phyloP scores from a whole-genome alignment of 1,140 invertebrate genomes.

The Cardiocondyla obscurior region DNA sequence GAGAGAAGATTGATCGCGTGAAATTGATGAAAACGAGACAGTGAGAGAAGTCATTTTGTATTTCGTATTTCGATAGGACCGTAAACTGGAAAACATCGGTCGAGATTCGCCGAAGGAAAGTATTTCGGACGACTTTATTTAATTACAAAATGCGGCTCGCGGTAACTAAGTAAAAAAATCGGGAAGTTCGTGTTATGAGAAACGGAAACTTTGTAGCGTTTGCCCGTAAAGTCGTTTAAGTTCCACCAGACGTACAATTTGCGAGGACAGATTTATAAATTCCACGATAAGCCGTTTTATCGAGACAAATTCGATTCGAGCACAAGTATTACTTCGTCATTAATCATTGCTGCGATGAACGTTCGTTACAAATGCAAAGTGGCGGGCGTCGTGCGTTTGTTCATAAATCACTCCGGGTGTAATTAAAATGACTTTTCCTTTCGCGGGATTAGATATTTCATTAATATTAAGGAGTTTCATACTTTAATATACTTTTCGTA shows the following conservation, averaged over 20 bases:
- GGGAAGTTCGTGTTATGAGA: constrained; percentile 25
- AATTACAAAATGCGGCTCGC: neutral
- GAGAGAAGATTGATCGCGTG: neutral
- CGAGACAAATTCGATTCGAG: neutral
- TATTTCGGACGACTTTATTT: constrained; percentile 25
- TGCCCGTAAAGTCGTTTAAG: neutral
- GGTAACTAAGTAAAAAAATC: neutral
- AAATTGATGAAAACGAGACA: constrained; percentile 27
- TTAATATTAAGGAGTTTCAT: neutral
- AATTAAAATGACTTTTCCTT: neutral
- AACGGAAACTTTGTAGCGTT: constrained; percentile 18
- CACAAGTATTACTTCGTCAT: neutral
- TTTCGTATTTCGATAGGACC: constrained; percentile 15
- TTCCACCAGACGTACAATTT: constrained; percentile 9
- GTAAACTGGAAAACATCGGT: neutral
- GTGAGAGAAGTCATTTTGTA: neutral
- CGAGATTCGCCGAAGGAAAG: neutral
- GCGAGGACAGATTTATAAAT: constrained; percentile 16
- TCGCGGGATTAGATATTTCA: no score
- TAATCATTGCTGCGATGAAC: neutral
- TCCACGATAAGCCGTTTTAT: neutral
- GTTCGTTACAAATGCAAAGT: neutral
- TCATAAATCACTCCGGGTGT: neutral
- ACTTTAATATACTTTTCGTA: neutral
- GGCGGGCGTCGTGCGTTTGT: neutral